Evolutionary conservation across 92 coral and sea anemone genomes (phyloP).

Genomic region (Hydrozoanthus gracilis): DNA sequence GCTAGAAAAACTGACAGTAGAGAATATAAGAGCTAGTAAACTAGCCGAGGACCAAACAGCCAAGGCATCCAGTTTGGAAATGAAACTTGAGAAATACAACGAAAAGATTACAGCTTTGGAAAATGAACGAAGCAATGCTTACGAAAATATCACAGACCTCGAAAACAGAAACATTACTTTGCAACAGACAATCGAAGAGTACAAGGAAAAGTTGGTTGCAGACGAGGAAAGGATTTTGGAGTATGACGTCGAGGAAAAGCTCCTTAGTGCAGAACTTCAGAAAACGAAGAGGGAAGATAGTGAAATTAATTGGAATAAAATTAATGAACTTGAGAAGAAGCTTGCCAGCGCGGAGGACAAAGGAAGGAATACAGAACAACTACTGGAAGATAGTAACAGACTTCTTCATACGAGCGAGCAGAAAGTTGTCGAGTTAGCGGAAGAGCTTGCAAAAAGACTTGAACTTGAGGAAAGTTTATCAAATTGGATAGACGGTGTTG

Average conservation of each 20-base stretch:
- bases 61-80: slow-evolving; percentile 33
- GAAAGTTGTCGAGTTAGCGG: slow-evolving; percentile 86
- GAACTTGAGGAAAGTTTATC: slow-evolving; percentile 80
- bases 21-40: slow-evolving; percentile 15
- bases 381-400: slow-evolving; percentile 46
- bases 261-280: slow-evolving; percentile 72
- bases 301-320: slow-evolving; percentile 38
- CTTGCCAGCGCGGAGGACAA: slow-evolving; percentile 60
- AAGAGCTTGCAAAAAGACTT: slow-evolving; percentile 82
- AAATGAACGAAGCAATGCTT: slow-evolving; percentile 11
- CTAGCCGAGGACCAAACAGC: slow-evolving; percentile 21
- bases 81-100: slow-evolving; percentile 40
- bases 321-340: slow-evolving; percentile 59
- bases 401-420: slow-evolving; percentile 74
- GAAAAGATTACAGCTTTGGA: slow-evolving; percentile 41
- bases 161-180: slow-evolving; percentile 59
- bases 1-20: slow-evolving; percentile 10
- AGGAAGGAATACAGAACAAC: slow-evolving; percentile 58
- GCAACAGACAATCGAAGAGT: slow-evolving; percentile 64
- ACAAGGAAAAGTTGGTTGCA: slow-evolving; percentile 56
- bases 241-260: slow-evolving; percentile 76
- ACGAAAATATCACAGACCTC: slow-evolving; percentile 44
- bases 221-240: slow-evolving; percentile 71
- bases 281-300: slow-evolving; percentile 59
- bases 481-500: slow-evolving; percentile 85